Percentiles rank a stretch among this genome's conserved stretches.
Conservation (phyloP, 2,888 invertebrate species). For the Schrankia costaestrigalis region DNA sequence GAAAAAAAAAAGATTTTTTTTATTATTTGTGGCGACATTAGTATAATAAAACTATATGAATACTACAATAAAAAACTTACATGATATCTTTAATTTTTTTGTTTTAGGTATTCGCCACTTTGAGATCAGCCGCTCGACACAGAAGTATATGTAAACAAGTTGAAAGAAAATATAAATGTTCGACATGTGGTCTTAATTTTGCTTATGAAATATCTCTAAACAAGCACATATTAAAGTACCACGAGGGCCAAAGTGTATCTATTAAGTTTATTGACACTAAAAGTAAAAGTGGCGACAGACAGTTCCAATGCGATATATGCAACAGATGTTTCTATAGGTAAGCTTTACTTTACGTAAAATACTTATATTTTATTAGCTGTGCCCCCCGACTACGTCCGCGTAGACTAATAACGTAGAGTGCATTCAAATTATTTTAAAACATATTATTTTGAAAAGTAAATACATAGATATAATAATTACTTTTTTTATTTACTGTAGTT, state of each 20-base stretch:
- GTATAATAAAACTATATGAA: too few relatives aligned
- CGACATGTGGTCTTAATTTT: conserved; percentile 64
- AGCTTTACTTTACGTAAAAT: too few relatives aligned
- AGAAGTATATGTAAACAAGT: conserved; percentile 56
- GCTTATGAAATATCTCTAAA: conserved; percentile 71
- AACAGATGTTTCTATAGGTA: conserved; percentile 82
- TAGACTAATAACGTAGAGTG: too few relatives aligned
- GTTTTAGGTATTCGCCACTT: conserved; percentile 64
- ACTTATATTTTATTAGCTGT: neutral
- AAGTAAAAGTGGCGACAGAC: conserved; percentile 46
- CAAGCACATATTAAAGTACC: conserved; percentile 67
- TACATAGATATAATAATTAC: neutral
- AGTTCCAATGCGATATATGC: conserved; percentile 82
- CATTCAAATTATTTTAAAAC: too few relatives aligned
- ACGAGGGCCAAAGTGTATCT: conserved; percentile 68
- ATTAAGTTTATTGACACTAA: conserved; percentile 59
- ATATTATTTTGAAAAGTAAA: too few relatives aligned
- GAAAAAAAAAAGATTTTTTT: too few relatives aligned
- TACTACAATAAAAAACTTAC: too few relatives aligned
- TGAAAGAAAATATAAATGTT: conserved; percentile 60
- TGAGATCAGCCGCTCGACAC: conserved; percentile 75
- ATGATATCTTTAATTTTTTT: too few relatives aligned
- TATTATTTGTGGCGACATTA: too few relatives aligned
- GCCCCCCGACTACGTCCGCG: too few relatives aligned
- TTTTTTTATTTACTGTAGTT: neutral